phyloP scores from a whole-genome alignment of 2,888 invertebrate species.

The Thera britannica region DNA sequence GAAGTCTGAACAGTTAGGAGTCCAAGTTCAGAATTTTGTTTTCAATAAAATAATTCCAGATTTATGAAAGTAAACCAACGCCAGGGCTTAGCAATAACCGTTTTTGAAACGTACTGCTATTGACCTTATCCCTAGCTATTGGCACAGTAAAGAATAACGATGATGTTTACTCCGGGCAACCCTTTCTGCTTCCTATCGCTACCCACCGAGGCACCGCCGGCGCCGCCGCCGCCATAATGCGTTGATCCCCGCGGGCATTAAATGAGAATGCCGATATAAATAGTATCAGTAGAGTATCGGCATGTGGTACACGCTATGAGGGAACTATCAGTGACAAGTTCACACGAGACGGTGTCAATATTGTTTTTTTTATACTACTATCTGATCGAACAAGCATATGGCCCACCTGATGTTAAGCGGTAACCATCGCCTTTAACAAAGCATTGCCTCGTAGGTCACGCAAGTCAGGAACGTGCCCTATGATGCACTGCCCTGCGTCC shows the following conservation, averaged over 20 bases:
- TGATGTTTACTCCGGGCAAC: constrained; percentile 15
- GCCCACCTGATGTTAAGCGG: too few species aligned
- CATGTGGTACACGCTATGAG: constrained; percentile 11
- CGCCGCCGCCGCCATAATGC: constrained; percentile 19
- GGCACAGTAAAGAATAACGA: constrained; percentile 23
- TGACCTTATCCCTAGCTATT: constrained; percentile 19
- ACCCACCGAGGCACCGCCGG: not conserved
- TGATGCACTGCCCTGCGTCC: too few species aligned
- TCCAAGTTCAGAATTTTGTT: not conserved
- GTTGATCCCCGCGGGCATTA: constrained; percentile 25
- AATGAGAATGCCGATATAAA: constrained; percentile 26
- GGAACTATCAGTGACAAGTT: not conserved
- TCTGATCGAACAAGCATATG: too few species aligned
- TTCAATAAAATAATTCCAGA: constrained; percentile 9
- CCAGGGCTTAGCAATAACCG: constrained; percentile 9
- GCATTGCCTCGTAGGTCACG: too few species aligned
- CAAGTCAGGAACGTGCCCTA: too few species aligned
- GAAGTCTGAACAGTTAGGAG: not conserved
- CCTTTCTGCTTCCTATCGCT: constrained; percentile 16
- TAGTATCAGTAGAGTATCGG: constrained; percentile 23
- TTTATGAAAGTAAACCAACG: constrained; percentile 4
- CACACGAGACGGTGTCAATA: too few species aligned
- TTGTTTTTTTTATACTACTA: too few species aligned
- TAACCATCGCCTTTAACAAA: too few species aligned
- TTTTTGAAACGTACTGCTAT: constrained; percentile 16